Base-by-base conservation (phyloP, 35 echinoderm and acorn worm genomes). In the Heliocidaris tuberculata region DNA sequence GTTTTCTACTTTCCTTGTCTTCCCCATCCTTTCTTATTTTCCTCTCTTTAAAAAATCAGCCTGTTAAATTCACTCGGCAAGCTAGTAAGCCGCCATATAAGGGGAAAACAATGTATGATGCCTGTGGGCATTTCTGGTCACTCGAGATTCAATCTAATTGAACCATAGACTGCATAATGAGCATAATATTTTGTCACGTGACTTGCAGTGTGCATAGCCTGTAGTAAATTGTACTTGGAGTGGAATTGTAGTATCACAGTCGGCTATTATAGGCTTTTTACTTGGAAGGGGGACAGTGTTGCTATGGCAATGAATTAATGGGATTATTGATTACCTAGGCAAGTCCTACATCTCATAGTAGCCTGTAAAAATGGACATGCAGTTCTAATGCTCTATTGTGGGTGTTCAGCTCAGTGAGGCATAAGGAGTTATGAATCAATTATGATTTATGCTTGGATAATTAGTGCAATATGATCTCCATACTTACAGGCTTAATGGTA, bases 141-240 rank as follows among this genome's bases (percentile, higher is more conserved):
- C 31, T 48, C 87, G 0, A 10, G 19, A 89, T 32, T 31, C 87
- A 42, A 13, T 42, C 31, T 48, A 17, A 89, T 48, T 89, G 47
- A 17, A 32, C 87, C 17, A 78, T 19, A 27, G 19, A 78, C 87
- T 30, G 87, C 87, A 89, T 89, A 89, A 89, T 89, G 87, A 89
- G 87, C 31, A 89, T 35, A 89, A 89, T 89, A 89, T 89, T 89
- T 89, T 32, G 87, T 89, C 87, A 89, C 47, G 87, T 89, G 87
- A 89, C 87, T 24, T 89, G 47, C 32, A 47, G 13, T 31, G 31
- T 89, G 87, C 47, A 89, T 30, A 47, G 87, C 30, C 31, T 89
- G 19, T 17, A 9, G 21, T 21, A 78, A 78, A 78, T 78, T 21
- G 27, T 27, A n/a, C 65, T 78, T 78, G 24, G 65, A 78, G 65